Conservation (phyloP, 2,797 vertebrate genomes). For the Tragelaphus oryx region DNA sequence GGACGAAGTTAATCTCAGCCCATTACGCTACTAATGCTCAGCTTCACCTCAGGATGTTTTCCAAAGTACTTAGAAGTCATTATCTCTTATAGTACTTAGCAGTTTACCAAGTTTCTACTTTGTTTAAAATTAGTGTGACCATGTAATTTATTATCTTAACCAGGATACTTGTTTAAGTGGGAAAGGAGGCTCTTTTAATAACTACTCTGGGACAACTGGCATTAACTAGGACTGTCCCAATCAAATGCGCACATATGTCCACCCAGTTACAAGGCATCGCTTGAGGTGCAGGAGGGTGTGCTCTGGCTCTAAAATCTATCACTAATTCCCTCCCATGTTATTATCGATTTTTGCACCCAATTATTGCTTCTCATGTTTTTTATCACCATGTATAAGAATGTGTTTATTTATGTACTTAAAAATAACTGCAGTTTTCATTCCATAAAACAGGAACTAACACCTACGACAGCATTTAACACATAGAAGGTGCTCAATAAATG, state of each 20-base stretch:
- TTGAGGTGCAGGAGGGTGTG: background rate
- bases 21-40: slow-evolving; percentile 72
- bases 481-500: background rate
- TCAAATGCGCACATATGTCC: background rate
- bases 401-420: background rate
- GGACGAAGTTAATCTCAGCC: slow-evolving; percentile 71
- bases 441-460: background rate
- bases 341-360: background rate
- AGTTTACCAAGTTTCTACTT: slow-evolving; percentile 69
- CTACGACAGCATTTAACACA: background rate
- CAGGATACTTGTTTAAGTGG: background rate
- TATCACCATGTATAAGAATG: background rate
- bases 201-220: background rate
- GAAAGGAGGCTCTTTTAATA: slow-evolving; percentile 35
- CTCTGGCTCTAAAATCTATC: background rate
- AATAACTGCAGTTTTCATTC: background rate
- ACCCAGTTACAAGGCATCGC: background rate
- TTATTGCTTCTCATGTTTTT: background rate
- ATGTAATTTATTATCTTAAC: slow-evolving; percentile 52
- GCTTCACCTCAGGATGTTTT: slow-evolving; percentile 75
- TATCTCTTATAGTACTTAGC: slow-evolving; percentile 43
- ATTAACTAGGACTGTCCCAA: background rate
- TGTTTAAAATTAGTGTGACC: slow-evolving; percentile 51
- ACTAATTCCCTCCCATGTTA: background rate
- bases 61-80: slow-evolving; percentile 70